These are phyloP conservation scores for Sturmia bella DNA, from an alignment of 2,888 invertebrate species.

Conservation along the genomic window DNA sequence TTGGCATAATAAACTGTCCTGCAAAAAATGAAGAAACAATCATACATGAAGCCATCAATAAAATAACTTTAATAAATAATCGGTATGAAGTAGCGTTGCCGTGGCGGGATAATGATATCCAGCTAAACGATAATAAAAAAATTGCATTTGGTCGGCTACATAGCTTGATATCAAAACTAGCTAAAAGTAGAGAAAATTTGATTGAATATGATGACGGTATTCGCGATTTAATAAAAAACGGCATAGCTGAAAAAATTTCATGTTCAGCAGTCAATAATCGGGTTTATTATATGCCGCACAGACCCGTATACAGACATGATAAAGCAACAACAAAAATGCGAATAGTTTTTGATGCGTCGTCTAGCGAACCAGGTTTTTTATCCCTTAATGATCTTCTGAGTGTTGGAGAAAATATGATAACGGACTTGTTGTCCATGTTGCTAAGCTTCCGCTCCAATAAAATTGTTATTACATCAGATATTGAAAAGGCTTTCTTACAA, in stretches of 20 bases:
- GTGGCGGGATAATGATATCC: constrained; percentile 29
- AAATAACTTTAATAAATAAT: constrained; percentile 40
- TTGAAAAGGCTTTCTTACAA: constrained; percentile 69
- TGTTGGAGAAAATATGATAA: constrained; percentile 61
- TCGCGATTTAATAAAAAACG: constrained; percentile 35
- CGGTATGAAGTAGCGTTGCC: constrained; percentile 53
- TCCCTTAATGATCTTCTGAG: constrained; percentile 64
- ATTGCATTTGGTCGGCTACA: constrained; percentile 34
- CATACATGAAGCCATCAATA: constrained; percentile 32
- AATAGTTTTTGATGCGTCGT: constrained; percentile 51
- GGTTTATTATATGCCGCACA: constrained; percentile 60
- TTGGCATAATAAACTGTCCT: constrained; percentile 47
- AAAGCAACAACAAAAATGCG: constrained; percentile 37
- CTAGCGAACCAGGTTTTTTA: constrained; percentile 53
- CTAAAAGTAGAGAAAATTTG: constrained; percentile 40
- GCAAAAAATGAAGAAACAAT: constrained; percentile 15
- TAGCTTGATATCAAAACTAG: constrained; percentile 42
- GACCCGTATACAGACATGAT: constrained; percentile 60
- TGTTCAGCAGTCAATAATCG: constrained; percentile 25
- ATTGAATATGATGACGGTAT: constrained; percentile 55
- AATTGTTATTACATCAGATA: constrained; percentile 66
- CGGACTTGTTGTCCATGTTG: constrained; percentile 59
- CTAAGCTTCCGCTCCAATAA: constrained; percentile 67
- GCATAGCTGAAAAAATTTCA: constrained; percentile 25
- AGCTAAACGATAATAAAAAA: constrained; percentile 51